Base-by-base conservation (phyloP, 1,140 invertebrate species). In the Leptinotarsa defecta region DNA sequence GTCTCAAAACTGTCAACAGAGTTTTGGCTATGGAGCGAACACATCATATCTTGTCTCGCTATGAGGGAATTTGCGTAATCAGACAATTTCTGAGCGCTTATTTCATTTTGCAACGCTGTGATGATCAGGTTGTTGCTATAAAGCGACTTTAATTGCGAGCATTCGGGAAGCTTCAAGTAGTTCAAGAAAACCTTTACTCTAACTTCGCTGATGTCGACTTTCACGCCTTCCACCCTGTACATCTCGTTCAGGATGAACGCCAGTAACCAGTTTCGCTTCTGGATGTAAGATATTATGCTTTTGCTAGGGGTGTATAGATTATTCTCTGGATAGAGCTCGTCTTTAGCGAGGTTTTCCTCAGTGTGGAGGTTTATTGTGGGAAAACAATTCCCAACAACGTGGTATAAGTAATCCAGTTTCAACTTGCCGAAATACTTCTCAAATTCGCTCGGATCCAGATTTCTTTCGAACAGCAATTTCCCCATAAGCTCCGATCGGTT, bases 321-420 rank as follows among this genome's bases (percentile, higher is more conserved):
- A 65, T 82, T 80, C 48, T 81, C 79, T 3, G 76, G 80, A 48
- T 75, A 78, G 49, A 79, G 49, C 48, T 78, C 68, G 13, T 76
- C 80, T 27, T 80, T 77, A 34, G 77, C 61, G 20, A 81, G 65
- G 67, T 80, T 75, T 69, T 81, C 77, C 71, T 83, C 76, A 0
- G 77, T 27, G 34, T 82, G 77, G 15, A 85, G 24, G 68, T 82
- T 81, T 52, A 90, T 80, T 68, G 86, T 87, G 1, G 89, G 89
- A 74, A 89, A 90, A 70, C 87, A 89, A 78, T 88, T 90, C 1
- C 87, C 80, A 8, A 89, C 86, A 17, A 91, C 87, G 20, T 88
- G 88, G 78, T 91, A 88, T 2, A 90, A 85, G 61, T 91, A 85
- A 85, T 91, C 90, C 22, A 91, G 82, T 81, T 89, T 88, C 4